Base-by-base conservation (phyloP, 1,140 invertebrate genomes). In the Dendrolimus kikuchii region DNA sequence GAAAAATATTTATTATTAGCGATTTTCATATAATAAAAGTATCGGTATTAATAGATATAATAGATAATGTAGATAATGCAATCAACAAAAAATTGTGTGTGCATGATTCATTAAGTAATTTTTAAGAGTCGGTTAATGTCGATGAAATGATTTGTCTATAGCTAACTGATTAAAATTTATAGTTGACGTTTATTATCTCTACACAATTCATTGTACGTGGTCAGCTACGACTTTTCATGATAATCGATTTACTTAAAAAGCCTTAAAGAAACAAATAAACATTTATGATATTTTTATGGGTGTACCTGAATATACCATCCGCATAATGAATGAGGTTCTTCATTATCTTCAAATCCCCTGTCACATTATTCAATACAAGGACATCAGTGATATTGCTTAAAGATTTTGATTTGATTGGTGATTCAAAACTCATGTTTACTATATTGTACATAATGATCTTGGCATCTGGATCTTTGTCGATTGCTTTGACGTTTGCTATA, bases 281-380 rank as follows among this genome's bases (percentile, higher is more conserved):
- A 23, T 23, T 23, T 23, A 23, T 2, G 23, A 23, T 23, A 2
- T 1, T 23, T 23, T 2, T 42, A 54, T 46, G 47, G 8, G 49
- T 60, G 59, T 53, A 87, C 83, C 70, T 77, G 87, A 90, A 93
- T 67, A 89, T 89, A 0, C 94, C 94, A 71, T 95, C 93, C 1
- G 92, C 91, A 66, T 91, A 95, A 59, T 90, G 88, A 0, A 91
- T 84, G 60, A 95, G 88, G 50, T 91, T 92, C 41, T 90, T 90
- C 10, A 90, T 91, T 2, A 93, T 94, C 43, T 90, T 89, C 7
- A 95, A 62, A 55, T 93, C 91, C 0, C 93, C 94, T 0, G 91
- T 92, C 6, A 81, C 64, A 43, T 90, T 88, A 64, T 94, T 91
- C 0, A 95, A 60, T 2, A 85, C 66, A 65, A 92, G 89, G 23